Base-by-base conservation (phyloP, 2,113 vertebrate genomes). In the Athene cunicularia region DNA sequence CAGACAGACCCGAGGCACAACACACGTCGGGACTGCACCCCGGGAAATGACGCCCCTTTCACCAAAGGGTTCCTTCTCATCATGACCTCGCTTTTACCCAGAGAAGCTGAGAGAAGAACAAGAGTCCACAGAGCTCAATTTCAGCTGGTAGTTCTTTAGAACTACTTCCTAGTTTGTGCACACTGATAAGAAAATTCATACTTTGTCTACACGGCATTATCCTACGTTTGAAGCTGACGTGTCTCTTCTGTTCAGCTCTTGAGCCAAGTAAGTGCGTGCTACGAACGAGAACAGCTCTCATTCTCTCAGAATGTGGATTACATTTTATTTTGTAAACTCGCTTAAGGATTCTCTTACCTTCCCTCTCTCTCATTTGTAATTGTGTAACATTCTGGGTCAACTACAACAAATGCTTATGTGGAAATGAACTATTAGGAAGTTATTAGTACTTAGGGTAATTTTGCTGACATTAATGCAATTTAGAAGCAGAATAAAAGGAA, bases 351-450 rank as follows among this genome's bases (percentile, higher is more conserved):
- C 87, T 89, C 47, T 95, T 95, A 82, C 70, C 62, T 94, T 73
- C 66, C 49, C 50, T 81, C 39, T 63, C 77, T 77, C 87, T 81
- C 22, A 66, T 82, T 89, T 89, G 58, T 91, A 79, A 89, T 75
- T 39, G 41, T 53, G 7, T 27, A 89, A 90, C 58, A 59, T 91
- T 89, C 89, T 90, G 53, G 86, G 71, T 56, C 53, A 37, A 88
- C 56, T 82, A 89, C 45, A 86, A 64, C 60, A 87, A 95, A 85
- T 30, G 49, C 77, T 82, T 76, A 79, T 19, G 9, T 89, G 89
- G 95, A 95, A 96, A 94, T 83, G 85, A 91, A 86, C 86, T 82
- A 53, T 82, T 82, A 93, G 94, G 94, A 95, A 95, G 92, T 52
- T 90, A 93, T 96, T 96, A 96, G 80, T 62, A 80, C 81, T 91